phyloP scores from a whole-genome alignment of 2,113 vertebrate species.

The Ciconia maguari region DNA sequence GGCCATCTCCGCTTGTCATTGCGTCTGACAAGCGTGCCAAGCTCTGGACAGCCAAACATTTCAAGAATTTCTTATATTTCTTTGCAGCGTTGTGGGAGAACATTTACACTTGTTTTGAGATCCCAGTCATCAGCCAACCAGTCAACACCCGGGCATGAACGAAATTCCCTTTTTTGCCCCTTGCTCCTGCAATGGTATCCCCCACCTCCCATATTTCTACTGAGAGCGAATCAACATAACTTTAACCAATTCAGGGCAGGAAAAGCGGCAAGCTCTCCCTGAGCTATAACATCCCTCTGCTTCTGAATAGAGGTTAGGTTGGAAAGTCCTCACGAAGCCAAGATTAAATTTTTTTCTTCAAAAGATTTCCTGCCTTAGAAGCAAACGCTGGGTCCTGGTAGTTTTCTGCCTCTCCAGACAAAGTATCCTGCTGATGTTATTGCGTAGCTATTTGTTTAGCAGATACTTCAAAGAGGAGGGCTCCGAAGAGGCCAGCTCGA shows the following conservation, averaged over 20 bases:
- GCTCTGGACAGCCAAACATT: not conserved
- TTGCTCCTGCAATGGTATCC: not conserved
- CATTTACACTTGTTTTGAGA: not conserved
- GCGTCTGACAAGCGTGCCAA: rapidly evolving
- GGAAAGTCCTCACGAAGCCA: not conserved
- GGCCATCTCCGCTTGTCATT: not conserved
- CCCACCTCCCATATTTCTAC: not conserved
- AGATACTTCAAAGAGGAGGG: not conserved
- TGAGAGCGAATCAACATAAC: not conserved
- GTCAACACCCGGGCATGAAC: rapidly evolving
- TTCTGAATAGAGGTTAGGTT: not conserved
- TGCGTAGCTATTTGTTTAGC: not conserved
- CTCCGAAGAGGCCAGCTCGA: not conserved
- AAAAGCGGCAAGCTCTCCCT: not conserved
- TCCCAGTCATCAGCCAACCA: not conserved
- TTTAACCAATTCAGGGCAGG: not conserved
- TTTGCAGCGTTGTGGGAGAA: not conserved
- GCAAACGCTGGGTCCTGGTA: not conserved
- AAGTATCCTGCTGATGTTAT: not conserved
- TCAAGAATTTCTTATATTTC: not conserved
- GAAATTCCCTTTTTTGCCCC: not conserved
- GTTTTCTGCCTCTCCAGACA: not conserved
- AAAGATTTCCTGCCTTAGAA: not conserved
- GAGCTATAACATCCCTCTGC: not conserved
- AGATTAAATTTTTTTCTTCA: not conserved